Evolutionary conservation across 1,140 invertebrate species (phyloP).

Genomic region (Fopius arisanus): DNA sequence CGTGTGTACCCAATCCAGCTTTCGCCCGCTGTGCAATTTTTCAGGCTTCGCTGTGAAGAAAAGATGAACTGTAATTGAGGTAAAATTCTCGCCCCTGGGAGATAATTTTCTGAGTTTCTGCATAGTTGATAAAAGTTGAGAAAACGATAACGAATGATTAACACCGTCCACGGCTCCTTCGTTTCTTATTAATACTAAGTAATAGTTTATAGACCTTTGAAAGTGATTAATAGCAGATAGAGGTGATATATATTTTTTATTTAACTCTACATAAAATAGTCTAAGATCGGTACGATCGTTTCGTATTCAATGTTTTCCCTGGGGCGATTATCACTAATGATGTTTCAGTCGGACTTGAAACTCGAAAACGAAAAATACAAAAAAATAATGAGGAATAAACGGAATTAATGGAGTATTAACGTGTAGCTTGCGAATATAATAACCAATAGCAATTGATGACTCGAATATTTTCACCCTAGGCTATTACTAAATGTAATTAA

Average conservation of each 20-base stretch:
- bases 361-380: conserved; percentile 16
- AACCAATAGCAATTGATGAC: neutral
- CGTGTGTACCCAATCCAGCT: conserved; percentile 7
- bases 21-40: conserved; percentile 1
- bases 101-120: neutral
- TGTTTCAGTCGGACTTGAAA: too few relatives aligned
- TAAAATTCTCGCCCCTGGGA: neutral
- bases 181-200: neutral
- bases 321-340: neutral
- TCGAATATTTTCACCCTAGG: neutral
- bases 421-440: conserved; percentile 7
- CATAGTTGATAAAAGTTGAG: neutral
- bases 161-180: conserved; percentile 1
- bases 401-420: conserved; percentile 10
- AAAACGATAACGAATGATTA: neutral
- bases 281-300: neutral
- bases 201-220: neutral
- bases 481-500: neutral
- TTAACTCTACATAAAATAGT: conserved; percentile 12
- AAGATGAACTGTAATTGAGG: neutral
- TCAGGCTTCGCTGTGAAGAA: neutral
- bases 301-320: neutral
- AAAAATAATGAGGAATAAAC: conserved; percentile 11
- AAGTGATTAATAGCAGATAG: conserved; percentile 13
- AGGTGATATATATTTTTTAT: conserved; percentile 22